A percentile compares a stretch with the other conserved stretches of the same genome.
Evolutionary conservation across 2,797 vertebrate species (phyloP).

Genomic region (Sorex maritimensis): DNA sequence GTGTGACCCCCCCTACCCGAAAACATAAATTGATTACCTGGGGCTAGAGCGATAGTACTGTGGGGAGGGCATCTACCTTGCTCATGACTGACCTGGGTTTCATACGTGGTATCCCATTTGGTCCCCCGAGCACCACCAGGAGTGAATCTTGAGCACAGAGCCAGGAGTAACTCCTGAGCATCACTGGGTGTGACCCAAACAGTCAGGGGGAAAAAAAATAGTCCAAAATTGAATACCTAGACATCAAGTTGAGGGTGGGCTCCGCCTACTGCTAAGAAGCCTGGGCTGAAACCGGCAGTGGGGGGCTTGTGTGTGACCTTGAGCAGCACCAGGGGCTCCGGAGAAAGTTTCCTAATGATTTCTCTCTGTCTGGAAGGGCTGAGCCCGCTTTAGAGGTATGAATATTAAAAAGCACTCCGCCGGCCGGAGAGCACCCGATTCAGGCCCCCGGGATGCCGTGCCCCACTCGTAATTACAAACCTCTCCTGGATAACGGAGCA

Average conservation of each 20-base stretch:
- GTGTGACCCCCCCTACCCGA: too few relatives aligned
- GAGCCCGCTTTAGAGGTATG: conserved; percentile 83
- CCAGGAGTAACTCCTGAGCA: too few relatives aligned
- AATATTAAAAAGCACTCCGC: conserved; percentile 80
- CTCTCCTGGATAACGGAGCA: conserved; percentile 76
- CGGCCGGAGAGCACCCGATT: conserved; percentile 72
- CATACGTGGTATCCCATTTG: too few relatives aligned
- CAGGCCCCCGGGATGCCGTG: conserved; percentile 74
- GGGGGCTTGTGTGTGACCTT: conserved; percentile 87
- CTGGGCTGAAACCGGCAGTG: conserved; percentile 82
- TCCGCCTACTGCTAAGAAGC: conserved; percentile 82
- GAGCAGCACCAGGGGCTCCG: conserved; percentile 85
- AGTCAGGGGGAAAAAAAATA: too few relatives aligned
- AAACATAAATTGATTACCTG: too few relatives aligned
- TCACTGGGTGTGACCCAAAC: too few relatives aligned
- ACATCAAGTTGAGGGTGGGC: conserved; percentile 82
- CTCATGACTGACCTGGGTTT: too few relatives aligned
- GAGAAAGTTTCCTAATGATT: conserved; percentile 86
- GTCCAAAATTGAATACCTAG: conserved; percentile 69
- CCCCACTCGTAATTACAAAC: conserved; percentile 84
- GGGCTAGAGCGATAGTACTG: too few relatives aligned
- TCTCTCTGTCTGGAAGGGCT: conserved; percentile 76
- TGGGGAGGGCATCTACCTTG: too few relatives aligned
- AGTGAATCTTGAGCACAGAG: too few relatives aligned
- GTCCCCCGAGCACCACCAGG: too few relatives aligned